Conservation (phyloP, 2,113 vertebrate genomes). For the Elaphurus davidianus region DNA sequence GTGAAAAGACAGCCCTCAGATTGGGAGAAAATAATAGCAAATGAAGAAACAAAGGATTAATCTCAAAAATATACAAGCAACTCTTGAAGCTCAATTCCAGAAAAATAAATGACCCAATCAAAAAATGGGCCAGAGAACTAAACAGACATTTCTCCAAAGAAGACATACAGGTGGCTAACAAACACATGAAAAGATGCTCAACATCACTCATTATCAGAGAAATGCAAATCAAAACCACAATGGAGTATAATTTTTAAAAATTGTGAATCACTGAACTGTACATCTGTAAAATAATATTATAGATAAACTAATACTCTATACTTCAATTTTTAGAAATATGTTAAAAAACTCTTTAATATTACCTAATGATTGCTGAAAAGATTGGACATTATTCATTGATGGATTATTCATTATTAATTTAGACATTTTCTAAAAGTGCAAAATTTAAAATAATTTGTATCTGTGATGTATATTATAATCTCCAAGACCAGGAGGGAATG, state of each 20-base stretch:
- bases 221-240: not conserved
- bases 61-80: too few relatives aligned
- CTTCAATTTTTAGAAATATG: not conserved
- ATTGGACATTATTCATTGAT: not conserved
- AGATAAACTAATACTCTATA: not conserved
- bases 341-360: not conserved
- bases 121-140: too few relatives aligned
- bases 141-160: too few relatives aligned
- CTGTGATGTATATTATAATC: not conserved
- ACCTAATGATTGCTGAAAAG: not conserved
- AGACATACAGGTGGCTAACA: too few relatives aligned
- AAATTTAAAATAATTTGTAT: not conserved
- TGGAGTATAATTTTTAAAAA: not conserved
- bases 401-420: not conserved
- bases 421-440: not conserved
- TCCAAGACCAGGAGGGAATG: not conserved
- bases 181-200: too few relatives aligned
- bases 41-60: too few relatives aligned
- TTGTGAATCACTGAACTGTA: not conserved
- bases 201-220: too few relatives aligned
- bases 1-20: too few relatives aligned
- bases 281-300: not conserved
- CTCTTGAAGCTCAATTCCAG: too few relatives aligned
- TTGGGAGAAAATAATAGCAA: too few relatives aligned
- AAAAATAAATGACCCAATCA: too few relatives aligned